phyloP scores from a whole-genome alignment of 2,888 invertebrate species.

The Pyrgus malvae region DNA sequence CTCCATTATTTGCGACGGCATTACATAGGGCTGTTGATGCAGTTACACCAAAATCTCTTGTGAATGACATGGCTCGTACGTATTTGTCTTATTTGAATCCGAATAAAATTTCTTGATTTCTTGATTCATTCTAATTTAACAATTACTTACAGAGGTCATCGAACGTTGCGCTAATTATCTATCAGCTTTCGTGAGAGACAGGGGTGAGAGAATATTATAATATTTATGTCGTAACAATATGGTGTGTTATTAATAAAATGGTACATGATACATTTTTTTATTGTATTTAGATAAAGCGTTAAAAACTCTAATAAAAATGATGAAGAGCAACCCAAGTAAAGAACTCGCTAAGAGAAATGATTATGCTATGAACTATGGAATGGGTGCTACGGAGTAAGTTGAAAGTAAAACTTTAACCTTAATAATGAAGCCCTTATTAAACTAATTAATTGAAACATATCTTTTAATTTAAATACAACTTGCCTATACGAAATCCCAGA shows the following conservation, averaged over 20 bases:
- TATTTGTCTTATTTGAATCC: not conserved
- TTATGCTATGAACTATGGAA: constrained; percentile 50
- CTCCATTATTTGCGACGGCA: constrained; percentile 39
- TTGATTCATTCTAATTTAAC: too few relatives aligned
- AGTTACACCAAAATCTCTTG: constrained; percentile 45
- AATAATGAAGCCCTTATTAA: too few relatives aligned
- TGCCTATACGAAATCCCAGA: too few relatives aligned
- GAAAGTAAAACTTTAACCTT: too few relatives aligned
- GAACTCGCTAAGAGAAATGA: constrained; percentile 46
- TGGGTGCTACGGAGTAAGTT: constrained; percentile 55
- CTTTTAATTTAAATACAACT: too few relatives aligned
- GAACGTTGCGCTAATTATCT: constrained; percentile 52
- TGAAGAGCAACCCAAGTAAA: constrained; percentile 49
- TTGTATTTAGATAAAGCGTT: constrained; percentile 51
- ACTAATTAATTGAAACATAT: too few relatives aligned
- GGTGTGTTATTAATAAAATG: not conserved
- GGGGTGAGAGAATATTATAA: constrained; percentile 44
- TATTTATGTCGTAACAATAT: not conserved
- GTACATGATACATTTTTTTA: too few relatives aligned
- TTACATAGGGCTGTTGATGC: constrained; percentile 49
- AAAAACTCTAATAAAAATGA: constrained; percentile 46
- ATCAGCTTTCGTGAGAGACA: constrained; percentile 57
- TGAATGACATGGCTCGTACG: constrained; percentile 52
- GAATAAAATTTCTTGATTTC: not conserved
- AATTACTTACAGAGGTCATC: constrained; percentile 51